Base-by-base conservation (phyloP, 2,797 vertebrate species). In the Vipera latastei region DNA sequence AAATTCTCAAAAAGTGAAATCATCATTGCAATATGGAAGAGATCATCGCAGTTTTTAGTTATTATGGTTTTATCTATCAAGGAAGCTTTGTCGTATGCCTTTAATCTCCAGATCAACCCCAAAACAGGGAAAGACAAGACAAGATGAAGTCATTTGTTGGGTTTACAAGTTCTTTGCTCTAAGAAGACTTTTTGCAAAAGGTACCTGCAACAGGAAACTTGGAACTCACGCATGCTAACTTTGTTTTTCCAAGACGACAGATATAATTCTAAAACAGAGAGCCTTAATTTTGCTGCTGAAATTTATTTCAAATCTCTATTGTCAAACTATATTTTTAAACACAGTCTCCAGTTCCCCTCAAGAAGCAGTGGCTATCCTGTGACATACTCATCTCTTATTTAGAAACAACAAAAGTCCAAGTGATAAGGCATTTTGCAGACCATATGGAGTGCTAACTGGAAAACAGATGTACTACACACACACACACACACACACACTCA, bases 301-400 rank as follows among this genome's bases (percentile, higher is more conserved):
- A 0, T 65, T 93, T 92, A 22, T 16, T 91, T 93, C 86, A 93
- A 93, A n/a, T 92, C 92, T 83, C 90, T 61, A 88, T 90, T 94
- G 32, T 85, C 0, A 26, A 11, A 89, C 57, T 89, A 4, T 38
- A 53, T 61, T 93, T 89, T 85, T 11, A 83, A 56, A 63, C n/a
- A 44, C 51, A n/a, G n/a, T 51, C 48, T 7, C 8, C 91, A 6
- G 56, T 18, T 87, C 93, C 85, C 89, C 44, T 86, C 6, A 0
- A 91, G 88, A 91, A 63, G 22, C 0, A 55, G 78, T 2, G 2
- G 91, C 65, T 91, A 18, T 13, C 91, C 60, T 69, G 20, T 93
- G 94, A 8, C 59, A 78, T 69, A 22, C 57, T 60, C 60, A 48
- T 14, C 60, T 94, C 89, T 44, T 91, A 89, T 90, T 38, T 89